Evolutionary conservation across 2,113 vertebrate species (phyloP), one percentile per base, ranked within the genome.

Genomic region (Okapia johnstoni): DNA sequence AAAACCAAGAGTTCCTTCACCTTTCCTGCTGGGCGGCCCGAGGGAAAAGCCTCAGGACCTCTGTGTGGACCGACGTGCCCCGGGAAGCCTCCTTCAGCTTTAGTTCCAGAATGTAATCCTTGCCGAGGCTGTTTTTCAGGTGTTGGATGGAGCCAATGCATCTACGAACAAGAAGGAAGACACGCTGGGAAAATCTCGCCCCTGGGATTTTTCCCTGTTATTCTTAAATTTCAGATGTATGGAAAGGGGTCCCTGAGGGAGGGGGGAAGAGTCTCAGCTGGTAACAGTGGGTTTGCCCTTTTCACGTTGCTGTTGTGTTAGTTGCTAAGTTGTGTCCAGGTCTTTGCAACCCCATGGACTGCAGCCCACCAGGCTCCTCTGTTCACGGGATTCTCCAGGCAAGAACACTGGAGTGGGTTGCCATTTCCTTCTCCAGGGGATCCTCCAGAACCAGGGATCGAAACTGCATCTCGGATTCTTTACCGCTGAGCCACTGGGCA

Each of bases 141-240:
- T 99, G 99, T 85, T 99, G 99, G 95, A 99, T 99, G 52, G 99
- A 99, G 26, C 99, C 99, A 36, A 99, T 99, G 91, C 99, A 99
- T 66, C 99, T 99, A 98, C 9, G 17, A 33, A 23, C 36, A 87
- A 87, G 57, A 96, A 80, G 57, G 12, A 96, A 19, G 84, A 25
- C 16, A 2, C 0, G 36, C 30, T 90, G 14, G 76, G 61, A 73
- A 84, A 61, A 25, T 4, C 48, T 0, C 40, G 2, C 4, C 50
- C 6, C 52, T 79, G 36, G 81, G 23, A 21, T 33, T 85, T 63
- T 60, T 86, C 17, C 93, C 43, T 46, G 12, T 36, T 81, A 63
- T 48, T 88, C n/a, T 95, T 70, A 60, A 63, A 85, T 63, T 87
- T 90, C 46, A 63, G 55, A 79, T 40, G 46, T 1, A 90, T 30